These are phyloP conservation scores for Xenopus petersii DNA, from an alignment of 2,797 vertebrate genomes.

Conservation along the genomic window DNA sequence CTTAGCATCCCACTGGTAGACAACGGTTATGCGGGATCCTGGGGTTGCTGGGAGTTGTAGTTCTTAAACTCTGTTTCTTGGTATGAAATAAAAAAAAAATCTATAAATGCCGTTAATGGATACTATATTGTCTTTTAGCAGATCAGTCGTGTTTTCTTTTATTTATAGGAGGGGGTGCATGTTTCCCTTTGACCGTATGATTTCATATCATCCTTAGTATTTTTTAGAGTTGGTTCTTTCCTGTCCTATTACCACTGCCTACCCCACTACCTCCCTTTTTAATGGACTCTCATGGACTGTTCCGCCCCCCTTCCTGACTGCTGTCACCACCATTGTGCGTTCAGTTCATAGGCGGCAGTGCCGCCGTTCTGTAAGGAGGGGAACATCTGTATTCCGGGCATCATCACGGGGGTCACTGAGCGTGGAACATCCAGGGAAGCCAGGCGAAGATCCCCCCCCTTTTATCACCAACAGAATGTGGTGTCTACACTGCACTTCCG, in stretches of 20 bases:
- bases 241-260: constrained; percentile 30
- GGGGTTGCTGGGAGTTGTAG: too few species aligned
- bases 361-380: constrained; percentile 27
- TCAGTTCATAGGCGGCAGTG: constrained; percentile 36
- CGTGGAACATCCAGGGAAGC: background rate
- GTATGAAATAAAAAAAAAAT: too few species aligned
- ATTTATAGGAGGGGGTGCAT: too few species aligned
- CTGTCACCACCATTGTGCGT: constrained; percentile 41
- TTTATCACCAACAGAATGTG: constrained; percentile 42
- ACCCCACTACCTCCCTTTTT: constrained; percentile 12
- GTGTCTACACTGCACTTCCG: constrained; percentile 52
- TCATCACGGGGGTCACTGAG: constrained; percentile 9
- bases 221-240: constrained; percentile 27
- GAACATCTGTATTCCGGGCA: constrained; percentile 29
- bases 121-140: too few species aligned
- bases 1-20: too few species aligned
- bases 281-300: constrained; percentile 24
- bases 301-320: constrained; percentile 34
- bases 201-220: background rate
- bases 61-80: too few species aligned
- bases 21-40: too few species aligned
- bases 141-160: too few species aligned
- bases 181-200: too few species aligned
- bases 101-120: too few species aligned
- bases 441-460: background rate